A percentile compares a stretch with the other conserved stretches of the same genome.
Conservation (phyloP, 2,797 vertebrate species). For the Betta splendens region DNA sequence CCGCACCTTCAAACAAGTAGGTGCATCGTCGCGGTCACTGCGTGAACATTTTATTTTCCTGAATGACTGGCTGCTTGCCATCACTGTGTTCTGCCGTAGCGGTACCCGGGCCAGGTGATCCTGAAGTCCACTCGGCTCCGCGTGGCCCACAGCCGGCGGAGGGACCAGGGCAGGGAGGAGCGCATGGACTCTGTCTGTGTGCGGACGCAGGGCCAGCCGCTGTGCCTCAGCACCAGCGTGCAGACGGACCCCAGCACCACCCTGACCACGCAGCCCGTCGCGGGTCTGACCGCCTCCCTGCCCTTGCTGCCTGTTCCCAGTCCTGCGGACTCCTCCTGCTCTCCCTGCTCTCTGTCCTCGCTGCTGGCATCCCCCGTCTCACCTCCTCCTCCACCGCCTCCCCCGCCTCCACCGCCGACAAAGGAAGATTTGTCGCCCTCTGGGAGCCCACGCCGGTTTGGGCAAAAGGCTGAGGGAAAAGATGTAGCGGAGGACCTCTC, state of each 20-base stretch:
- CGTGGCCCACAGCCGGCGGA: constrained; percentile 79
- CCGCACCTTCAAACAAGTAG: constrained; percentile 95
- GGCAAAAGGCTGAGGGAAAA: constrained; percentile 61
- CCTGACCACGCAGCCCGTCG: constrained; percentile 74
- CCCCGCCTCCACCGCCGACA: constrained; percentile 81
- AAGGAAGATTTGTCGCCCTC: constrained; percentile 77
- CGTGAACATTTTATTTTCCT: not conserved
- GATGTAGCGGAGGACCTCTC: constrained; percentile 69
- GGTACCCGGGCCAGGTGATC: constrained; percentile 94
- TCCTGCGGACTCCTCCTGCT: constrained; percentile 73
- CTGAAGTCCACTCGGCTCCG: constrained; percentile 92
- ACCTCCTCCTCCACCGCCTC: constrained; percentile 79
- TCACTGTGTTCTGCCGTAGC: constrained; percentile 71
- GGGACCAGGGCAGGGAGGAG: constrained; percentile 73
- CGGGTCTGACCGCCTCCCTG: constrained; percentile 63
- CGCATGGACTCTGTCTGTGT: constrained; percentile 23
- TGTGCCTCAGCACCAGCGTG: constrained; percentile 80
- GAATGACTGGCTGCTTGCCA: not conserved
- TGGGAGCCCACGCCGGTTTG: constrained; percentile 55
- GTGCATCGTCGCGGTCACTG: not conserved
- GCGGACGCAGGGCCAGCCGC: constrained; percentile 69
- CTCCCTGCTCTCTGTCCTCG: constrained; percentile 76
- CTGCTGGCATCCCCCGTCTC: constrained; percentile 74
- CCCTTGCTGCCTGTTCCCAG: constrained; percentile 63
- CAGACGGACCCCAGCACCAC: constrained; percentile 80